Evolutionary conservation across 2,797 vertebrate species (phyloP).

Genomic region (Melanotaenia pygmaea): DNA sequence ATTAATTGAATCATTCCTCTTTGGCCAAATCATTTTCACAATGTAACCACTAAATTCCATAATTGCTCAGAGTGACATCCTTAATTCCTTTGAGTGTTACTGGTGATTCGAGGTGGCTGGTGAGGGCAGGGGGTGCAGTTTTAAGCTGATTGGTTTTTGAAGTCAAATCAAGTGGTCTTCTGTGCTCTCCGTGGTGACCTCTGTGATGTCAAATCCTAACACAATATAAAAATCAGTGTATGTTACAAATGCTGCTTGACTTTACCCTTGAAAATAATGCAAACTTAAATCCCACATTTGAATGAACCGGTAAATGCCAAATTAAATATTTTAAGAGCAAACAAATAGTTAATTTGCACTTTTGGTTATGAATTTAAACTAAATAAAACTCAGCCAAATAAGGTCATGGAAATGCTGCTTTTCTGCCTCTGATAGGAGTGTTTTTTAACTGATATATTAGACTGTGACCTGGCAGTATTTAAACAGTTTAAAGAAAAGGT

Average conservation of each 20-base stretch:
- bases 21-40: slow-evolving; percentile 79
- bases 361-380: no score
- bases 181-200: neutral
- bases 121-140: slow-evolving; percentile 14
- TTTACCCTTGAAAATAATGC: no score
- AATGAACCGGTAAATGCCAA: no score
- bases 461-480: no score
- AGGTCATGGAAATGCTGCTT: no score
- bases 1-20: slow-evolving; percentile 80
- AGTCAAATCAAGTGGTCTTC: neutral
- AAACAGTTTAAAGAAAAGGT: no score
- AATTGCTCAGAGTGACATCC: slow-evolving; percentile 71
- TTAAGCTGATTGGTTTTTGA: slow-evolving; percentile 22
- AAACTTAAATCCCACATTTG: no score
- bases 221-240: neutral
- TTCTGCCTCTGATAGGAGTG: no score
- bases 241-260: neutral
- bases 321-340: no score
- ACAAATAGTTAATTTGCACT: no score
- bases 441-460: no score
- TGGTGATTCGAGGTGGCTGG: slow-evolving; percentile 50
- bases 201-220: neutral
- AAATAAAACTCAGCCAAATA: no score
- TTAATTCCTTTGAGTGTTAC: slow-evolving; percentile 58
- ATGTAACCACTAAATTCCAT: slow-evolving; percentile 75